Conservation (phyloP, 2,888 invertebrate species). For the Emmelina monodactyla region DNA sequence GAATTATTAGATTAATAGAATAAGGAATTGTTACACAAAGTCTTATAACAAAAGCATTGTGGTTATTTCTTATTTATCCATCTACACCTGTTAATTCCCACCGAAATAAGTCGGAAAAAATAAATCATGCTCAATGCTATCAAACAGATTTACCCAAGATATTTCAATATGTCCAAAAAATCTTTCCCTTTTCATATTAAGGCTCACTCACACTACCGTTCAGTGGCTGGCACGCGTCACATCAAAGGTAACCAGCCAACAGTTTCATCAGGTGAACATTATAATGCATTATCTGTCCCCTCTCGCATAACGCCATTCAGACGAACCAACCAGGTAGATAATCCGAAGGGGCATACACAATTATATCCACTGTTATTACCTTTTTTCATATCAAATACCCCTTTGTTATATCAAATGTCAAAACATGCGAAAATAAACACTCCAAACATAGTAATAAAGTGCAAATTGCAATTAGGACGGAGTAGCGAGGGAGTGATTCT, state of each 20-base stretch:
- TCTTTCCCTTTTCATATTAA: too few species aligned
- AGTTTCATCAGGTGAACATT: constrained; percentile 32
- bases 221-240: constrained; percentile 37
- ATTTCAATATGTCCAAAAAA: too few species aligned
- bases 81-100: too few species aligned
- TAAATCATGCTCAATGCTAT: too few species aligned
- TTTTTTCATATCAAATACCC: constrained; percentile 1
- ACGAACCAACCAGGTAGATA: constrained; percentile 50
- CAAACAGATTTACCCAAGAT: too few species aligned
- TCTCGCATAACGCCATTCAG: constrained; percentile 28
- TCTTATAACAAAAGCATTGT: too few species aligned
- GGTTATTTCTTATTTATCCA: too few species aligned
- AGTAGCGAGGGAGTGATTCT: not conserved
- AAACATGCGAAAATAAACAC: constrained; percentile 6
- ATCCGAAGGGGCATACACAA: constrained; percentile 46
- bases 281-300: constrained; percentile 18
- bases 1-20: too few species aligned
- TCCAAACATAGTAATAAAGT: constrained; percentile 17
- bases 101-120: too few species aligned
- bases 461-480: constrained; percentile 25
- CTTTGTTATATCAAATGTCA: not conserved
- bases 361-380: constrained; percentile 39
- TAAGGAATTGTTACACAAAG: too few species aligned
- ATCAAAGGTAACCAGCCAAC: constrained; percentile 49
- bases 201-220: too few species aligned